These are phyloP conservation scores for Psilanteris sp. DNA, from an alignment of 1,140 invertebrate genomes.

Conservation along the genomic window DNA sequence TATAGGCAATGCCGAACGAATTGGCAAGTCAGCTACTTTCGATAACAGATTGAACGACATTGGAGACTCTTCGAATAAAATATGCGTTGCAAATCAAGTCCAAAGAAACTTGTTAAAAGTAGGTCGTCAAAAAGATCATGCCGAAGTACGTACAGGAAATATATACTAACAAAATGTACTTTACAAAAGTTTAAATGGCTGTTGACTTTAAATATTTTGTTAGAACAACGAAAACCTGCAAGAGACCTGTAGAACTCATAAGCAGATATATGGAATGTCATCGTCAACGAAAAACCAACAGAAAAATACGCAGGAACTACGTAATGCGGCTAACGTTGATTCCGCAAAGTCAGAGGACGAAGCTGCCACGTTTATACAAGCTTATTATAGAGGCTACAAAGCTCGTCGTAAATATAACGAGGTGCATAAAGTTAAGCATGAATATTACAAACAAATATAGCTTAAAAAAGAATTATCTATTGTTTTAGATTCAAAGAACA, in stretches of 20 bases:
- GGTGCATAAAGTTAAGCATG: constrained; percentile 74
- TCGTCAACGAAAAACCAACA: constrained; percentile 43
- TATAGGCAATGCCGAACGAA: constrained; percentile 21
- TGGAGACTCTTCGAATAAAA: constrained; percentile 46
- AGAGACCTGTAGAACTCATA: constrained; percentile 33
- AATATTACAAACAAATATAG: neutral
- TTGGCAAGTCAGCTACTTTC: constrained; percentile 53
- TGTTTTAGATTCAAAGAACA: constrained; percentile 66
- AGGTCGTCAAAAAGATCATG: constrained; percentile 27
- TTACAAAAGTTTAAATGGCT: too few relatives aligned
- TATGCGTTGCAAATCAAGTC: constrained; percentile 43
- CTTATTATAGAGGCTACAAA: constrained; percentile 85
- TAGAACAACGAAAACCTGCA: constrained; percentile 12
- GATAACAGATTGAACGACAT: constrained; percentile 51
- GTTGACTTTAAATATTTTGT: constrained; percentile 13
- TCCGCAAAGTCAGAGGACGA: constrained; percentile 74
- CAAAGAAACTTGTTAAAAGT: constrained; percentile 37
- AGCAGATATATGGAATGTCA: constrained; percentile 25
- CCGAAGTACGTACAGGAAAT: constrained; percentile 23
- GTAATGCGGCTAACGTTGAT: constrained; percentile 16
- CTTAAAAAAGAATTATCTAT: neutral
- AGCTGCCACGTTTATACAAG: constrained; percentile 86
- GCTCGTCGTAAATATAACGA: constrained; percentile 83
- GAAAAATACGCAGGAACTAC: constrained; percentile 29
- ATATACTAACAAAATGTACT: constrained; percentile 12